Percentiles rank a stretch among this genome's conserved stretches.
These are phyloP conservation scores for Ornithoptera alexandrae DNA, from an alignment of 2,888 invertebrate genomes.

Conservation along the genomic window DNA sequence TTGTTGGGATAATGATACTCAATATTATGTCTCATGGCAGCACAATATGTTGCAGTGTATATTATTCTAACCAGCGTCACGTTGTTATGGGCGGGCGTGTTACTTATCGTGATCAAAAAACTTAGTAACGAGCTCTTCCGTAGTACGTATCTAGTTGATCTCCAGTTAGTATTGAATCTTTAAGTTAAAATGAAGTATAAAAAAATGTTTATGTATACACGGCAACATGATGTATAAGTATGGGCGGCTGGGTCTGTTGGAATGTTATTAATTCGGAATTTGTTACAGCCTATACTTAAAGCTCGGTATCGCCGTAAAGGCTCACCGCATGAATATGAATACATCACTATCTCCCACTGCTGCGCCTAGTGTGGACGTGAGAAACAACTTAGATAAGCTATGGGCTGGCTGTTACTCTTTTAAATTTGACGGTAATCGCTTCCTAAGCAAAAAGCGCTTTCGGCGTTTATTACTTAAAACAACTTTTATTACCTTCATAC, in stretches of 20 bases:
- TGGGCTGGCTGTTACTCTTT: slow-evolving; percentile 35
- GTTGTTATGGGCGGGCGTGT: too few species aligned
- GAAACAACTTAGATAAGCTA: slow-evolving; percentile 34
- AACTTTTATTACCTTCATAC: slow-evolving; percentile 14
- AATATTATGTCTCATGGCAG: too few species aligned
- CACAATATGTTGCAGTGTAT: too few species aligned
- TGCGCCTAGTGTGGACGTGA: slow-evolving; percentile 33
- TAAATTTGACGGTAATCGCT: slow-evolving; percentile 34
- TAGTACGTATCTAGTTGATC: too few species aligned
- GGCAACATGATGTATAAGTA: slow-evolving; percentile 51
- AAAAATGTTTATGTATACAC: not conserved
- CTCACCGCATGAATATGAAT: slow-evolving; percentile 58
- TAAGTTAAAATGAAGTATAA: not conserved
- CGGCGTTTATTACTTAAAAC: slow-evolving; percentile 12
- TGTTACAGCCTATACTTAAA: slow-evolving; percentile 75
- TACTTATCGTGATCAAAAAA: too few species aligned
- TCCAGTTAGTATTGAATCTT: not conserved
- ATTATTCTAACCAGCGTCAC: too few species aligned
- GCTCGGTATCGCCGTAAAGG: slow-evolving; percentile 56
- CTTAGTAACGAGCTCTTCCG: too few species aligned
- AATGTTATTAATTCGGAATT: slow-evolving; percentile 77
- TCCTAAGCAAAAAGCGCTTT: slow-evolving; percentile 17
- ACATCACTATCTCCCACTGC: slow-evolving; percentile 46
- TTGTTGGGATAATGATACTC: too few species aligned
- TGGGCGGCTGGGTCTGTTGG: slow-evolving; percentile 49